Evolutionary conservation across 2,797 vertebrate species (phyloP).

Genomic region (Hypotaenidia okinawae): DNA sequence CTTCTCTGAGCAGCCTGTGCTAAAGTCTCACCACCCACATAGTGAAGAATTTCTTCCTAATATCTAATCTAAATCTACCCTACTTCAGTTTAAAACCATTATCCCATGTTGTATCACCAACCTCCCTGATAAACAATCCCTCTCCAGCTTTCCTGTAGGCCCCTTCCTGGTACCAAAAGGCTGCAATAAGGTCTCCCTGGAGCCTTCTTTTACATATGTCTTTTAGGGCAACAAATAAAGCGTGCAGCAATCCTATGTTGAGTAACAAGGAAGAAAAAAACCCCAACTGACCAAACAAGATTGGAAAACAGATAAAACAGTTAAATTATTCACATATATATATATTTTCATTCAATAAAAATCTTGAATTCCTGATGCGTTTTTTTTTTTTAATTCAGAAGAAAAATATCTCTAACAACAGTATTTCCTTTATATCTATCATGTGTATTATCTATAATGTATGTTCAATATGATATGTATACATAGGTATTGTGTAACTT

Average conservation of each 20-base stretch:
- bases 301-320: background rate
- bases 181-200: too few species aligned
- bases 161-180: too few species aligned
- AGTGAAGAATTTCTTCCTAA: too few species aligned
- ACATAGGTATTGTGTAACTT: background rate
- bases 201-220: too few species aligned
- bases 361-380: background rate
- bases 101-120: too few species aligned
- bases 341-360: background rate
- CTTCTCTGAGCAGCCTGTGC: too few species aligned
- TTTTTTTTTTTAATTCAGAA: background rate
- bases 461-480: background rate
- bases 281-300: fast-evolving
- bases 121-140: too few species aligned
- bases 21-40: too few species aligned
- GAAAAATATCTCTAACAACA: background rate
- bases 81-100: too few species aligned
- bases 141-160: too few species aligned
- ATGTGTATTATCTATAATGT: background rate
- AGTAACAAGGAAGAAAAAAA: background rate
- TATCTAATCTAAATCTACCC: too few species aligned
- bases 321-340: background rate
- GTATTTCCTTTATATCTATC: background rate
- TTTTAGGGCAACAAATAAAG: background rate
- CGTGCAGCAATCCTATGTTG: background rate